These are phyloP conservation scores for Brachypodius melanocephalos DNA, from an alignment of 2,113 vertebrate genomes.

Conservation along the genomic window DNA sequence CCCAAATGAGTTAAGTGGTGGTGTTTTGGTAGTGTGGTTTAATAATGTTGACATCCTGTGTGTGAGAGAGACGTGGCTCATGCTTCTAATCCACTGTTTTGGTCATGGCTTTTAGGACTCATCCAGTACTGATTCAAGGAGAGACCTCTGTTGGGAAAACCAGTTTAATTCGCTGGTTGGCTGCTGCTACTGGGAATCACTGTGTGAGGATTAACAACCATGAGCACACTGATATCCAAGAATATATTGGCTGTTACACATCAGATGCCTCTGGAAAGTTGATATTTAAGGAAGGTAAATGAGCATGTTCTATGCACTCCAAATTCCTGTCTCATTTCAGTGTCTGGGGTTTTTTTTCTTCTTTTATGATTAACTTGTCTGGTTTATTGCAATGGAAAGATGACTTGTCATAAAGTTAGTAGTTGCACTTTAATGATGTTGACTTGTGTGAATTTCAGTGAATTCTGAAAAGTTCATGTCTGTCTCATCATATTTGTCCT, in stretches of 20 bases:
- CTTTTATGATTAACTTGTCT: neutral
- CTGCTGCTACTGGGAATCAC: constrained; percentile 89
- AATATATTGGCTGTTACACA: constrained; percentile 96
- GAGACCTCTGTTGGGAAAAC: constrained; percentile 98
- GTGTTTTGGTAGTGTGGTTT: neutral
- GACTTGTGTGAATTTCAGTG: neutral
- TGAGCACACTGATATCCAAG: constrained; percentile 97
- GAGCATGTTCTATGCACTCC: neutral
- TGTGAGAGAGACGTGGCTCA: rapidly evolving
- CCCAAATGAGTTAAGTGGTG: neutral
- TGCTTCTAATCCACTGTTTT: neutral
- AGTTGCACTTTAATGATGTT: neutral
- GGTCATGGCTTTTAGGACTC: constrained; percentile 75
- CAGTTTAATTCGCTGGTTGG: constrained; percentile 91
- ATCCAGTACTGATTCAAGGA: constrained; percentile 93
- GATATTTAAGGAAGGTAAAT: constrained; percentile 90
- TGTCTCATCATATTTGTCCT: neutral
- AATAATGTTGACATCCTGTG: neutral
- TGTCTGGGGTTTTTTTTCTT: neutral
- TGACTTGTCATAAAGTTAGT: neutral
- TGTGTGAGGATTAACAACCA: constrained; percentile 98
- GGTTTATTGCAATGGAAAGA: neutral
- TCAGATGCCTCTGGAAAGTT: constrained; percentile 88
- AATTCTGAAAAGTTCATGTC: neutral
- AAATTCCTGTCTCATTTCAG: neutral